A percentile compares a stretch with the other conserved stretches of the same genome.
phyloP scores from a whole-genome alignment of 2,888 invertebrate genomes.

The Xylocampa areola region DNA sequence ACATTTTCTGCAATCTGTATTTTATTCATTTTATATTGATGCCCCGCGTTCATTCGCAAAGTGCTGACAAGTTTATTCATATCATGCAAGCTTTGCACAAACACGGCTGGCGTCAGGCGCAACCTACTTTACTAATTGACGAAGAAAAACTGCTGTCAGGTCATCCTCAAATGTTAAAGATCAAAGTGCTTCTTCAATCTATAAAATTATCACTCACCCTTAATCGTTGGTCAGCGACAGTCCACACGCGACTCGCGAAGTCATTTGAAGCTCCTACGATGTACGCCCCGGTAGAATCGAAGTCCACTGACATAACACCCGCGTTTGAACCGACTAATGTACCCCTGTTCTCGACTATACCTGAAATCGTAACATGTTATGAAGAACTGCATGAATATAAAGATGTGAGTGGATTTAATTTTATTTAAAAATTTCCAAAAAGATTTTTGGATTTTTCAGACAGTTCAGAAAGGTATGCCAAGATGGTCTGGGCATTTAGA shows the following conservation, averaged over 20 bases:
- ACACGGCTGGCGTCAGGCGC: too few relatives aligned
- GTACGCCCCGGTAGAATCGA: slow-evolving; percentile 96
- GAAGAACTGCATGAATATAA: slow-evolving; percentile 5
- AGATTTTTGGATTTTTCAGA: too few relatives aligned
- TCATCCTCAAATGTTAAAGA: not conserved
- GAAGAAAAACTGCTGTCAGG: slow-evolving; percentile 1
- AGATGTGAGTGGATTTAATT: too few relatives aligned
- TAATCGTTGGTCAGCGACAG: slow-evolving; percentile 96
- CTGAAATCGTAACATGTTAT: slow-evolving; percentile 73
- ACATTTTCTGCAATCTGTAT: slow-evolving; percentile 10
- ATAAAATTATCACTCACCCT: slow-evolving; percentile 91
- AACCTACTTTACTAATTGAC: slow-evolving; percentile 2
- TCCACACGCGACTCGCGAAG: slow-evolving; percentile 99
- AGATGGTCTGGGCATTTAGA: too few relatives aligned
- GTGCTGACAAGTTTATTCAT: slow-evolving; percentile 22
- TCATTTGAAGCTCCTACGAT: slow-evolving; percentile 98
- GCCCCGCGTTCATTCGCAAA: slow-evolving; percentile 20
- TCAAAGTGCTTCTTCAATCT: not conserved
- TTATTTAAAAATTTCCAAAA: too few relatives aligned
- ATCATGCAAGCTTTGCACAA: slow-evolving; percentile 4
- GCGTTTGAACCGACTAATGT: slow-evolving; percentile 98
- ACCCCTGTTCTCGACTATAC: slow-evolving; percentile 92
- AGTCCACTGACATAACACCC: slow-evolving; percentile 98
- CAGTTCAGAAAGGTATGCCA: too few relatives aligned
- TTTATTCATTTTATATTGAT: slow-evolving; percentile 17